Evolutionary conservation across 2,797 vertebrate genomes (phyloP).

Genomic region (Schizopygopsis pylzovi): DNA sequence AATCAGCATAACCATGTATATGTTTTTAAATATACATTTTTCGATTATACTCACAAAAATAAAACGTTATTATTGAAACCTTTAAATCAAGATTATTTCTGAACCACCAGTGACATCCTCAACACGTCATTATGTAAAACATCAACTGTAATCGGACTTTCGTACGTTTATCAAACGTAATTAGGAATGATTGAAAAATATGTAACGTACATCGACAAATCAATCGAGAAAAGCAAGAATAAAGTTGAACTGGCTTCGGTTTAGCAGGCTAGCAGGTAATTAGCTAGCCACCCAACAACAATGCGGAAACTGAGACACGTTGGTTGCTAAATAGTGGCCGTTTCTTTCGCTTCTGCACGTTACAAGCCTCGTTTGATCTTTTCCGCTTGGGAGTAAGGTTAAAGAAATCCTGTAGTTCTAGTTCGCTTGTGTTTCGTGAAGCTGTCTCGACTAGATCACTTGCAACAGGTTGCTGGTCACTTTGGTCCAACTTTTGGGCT

Average conservation of each 20-base stretch:
- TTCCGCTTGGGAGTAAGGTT: background rate
- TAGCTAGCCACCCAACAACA: slow-evolving; percentile 57
- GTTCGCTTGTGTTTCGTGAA: background rate
- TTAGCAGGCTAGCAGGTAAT: slow-evolving; percentile 31
- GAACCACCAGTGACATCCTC: background rate
- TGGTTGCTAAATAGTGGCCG: slow-evolving; percentile 67
- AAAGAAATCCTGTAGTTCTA: background rate
- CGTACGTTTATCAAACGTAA: background rate
- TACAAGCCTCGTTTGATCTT: background rate
- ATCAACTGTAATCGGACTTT: background rate
- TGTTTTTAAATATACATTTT: accelerated
- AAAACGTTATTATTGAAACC: background rate
- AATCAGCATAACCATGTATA: background rate
- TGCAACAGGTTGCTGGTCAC: slow-evolving; percentile 55
- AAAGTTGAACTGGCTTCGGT: slow-evolving; percentile 21
- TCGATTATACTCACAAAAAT: background rate
- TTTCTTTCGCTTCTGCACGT: background rate
- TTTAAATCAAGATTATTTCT: background rate
- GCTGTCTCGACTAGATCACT: background rate
- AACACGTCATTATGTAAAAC: background rate
- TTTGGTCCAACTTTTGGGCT: slow-evolving; percentile 40
- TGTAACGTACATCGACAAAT: background rate
- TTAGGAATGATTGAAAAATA: background rate
- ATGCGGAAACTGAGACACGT: slow-evolving; percentile 83
- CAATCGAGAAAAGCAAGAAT: background rate